These are phyloP conservation scores for Eidolon helvum DNA, from an alignment of 2,113 vertebrate genomes.

Conservation along the genomic window DNA sequence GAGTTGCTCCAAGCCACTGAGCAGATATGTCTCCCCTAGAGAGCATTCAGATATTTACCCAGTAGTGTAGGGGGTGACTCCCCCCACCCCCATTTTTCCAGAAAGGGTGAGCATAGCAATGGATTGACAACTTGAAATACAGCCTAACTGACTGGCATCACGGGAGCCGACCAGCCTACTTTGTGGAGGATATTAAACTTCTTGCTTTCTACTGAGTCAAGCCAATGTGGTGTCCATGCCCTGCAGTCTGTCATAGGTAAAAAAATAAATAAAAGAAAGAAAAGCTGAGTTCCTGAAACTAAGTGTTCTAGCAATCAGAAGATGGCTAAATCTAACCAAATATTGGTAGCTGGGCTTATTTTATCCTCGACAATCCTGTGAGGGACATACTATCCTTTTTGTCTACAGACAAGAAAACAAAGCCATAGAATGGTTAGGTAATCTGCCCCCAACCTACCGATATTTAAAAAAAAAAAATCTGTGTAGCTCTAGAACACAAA, in stretches of 20 bases:
- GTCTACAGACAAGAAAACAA: background rate
- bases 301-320: background rate
- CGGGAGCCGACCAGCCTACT: background rate
- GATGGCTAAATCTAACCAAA: background rate
- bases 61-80: background rate
- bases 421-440: background rate
- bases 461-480: background rate
- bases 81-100: background rate
- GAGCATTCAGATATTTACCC: conserved; percentile 5
- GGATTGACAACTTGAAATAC: background rate
- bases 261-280: background rate
- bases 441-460: background rate
- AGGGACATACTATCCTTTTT: background rate
- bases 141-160: background rate
- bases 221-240: background rate
- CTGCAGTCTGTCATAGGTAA: background rate
- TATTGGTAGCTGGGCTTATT: background rate
- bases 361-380: background rate
- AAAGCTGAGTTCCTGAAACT: background rate
- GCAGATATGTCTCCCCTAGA: background rate
- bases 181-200: background rate
- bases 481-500: background rate
- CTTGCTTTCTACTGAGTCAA: background rate
- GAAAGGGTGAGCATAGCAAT: background rate
- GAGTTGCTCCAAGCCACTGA: background rate